Percentiles rank a stretch among this genome's conserved stretches.
Conservation (phyloP, 2,113 vertebrate genomes). For the Pseudopodoces humilis region DNA sequence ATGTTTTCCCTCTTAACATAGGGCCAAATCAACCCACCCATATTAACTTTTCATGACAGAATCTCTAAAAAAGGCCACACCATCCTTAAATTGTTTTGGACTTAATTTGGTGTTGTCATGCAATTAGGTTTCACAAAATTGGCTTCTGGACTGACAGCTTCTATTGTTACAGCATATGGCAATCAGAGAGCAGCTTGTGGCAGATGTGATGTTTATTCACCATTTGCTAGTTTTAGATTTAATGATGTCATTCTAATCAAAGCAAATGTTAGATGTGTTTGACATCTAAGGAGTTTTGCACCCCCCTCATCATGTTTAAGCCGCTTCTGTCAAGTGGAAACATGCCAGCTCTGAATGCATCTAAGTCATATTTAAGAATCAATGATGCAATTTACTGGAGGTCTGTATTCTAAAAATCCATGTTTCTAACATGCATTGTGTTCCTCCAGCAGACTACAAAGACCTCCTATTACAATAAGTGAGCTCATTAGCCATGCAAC, state of each 20-base stretch:
- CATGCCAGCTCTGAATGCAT: not conserved
- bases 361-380: conserved; percentile 2
- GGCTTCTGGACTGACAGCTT: conserved; percentile 45
- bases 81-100: not conserved
- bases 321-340: not conserved
- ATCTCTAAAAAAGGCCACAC: not conserved
- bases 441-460: conserved; percentile 39
- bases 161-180: conserved; percentile 57
- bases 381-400: conserved; percentile 6
- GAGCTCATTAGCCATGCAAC: conserved; percentile 67
- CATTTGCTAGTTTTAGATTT: conserved; percentile 27
- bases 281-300: not conserved
- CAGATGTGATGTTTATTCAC: conserved; percentile 60
- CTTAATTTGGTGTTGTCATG: conserved; percentile 5
- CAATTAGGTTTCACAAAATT: conserved; percentile 41
- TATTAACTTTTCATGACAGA: conserved; percentile 1
- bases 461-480: conserved; percentile 52
- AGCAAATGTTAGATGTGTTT: not conserved
- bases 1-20: not conserved
- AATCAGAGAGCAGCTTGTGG: conserved; percentile 37
- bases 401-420: not conserved
- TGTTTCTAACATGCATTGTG: not conserved
- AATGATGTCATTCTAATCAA: conserved; percentile 11
- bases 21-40: not conserved
- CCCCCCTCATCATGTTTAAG: not conserved